Base-by-base conservation (phyloP, 37 sponge, comb jelly and placozoan species). In the Cliona cf. orientalis region DNA sequence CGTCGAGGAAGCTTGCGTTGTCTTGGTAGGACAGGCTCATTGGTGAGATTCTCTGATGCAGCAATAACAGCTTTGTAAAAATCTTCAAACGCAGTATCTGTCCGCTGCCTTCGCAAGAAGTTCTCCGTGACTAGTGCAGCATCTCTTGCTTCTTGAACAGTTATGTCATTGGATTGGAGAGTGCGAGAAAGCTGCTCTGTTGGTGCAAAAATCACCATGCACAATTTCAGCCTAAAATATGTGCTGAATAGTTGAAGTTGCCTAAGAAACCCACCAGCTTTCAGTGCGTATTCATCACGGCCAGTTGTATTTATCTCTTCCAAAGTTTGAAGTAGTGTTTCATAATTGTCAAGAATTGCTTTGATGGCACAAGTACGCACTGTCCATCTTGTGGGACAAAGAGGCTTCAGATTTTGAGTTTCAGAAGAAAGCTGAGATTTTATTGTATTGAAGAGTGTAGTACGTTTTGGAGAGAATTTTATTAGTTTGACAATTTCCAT, bases 351-450 rank as follows among this genome's bases (percentile, higher is more conserved):
- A 17, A 86, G 28, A 34, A 86, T 39, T 39, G 90, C 80, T 49
- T 83, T 76, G 35, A 83, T 57, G 19, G 84, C 90, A 43, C 26
- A 80, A 45, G 84, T 83, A 37, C 90, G 66, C 19, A 78, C 85
- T 63, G 90, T 90, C 90, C 90, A 90, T 12, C 90, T 36, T 39
- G 85, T 90, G 35, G 75, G 67, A 69, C 85, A 90, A 19, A 90
- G 77, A 33, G 85, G 80, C 42, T 84, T 90, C 31, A 84, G 77
- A 28, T 19, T 33, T 71, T 39, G 32, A 84, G 77, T 19, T 19
- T 33, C 61, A 28, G 32, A n/a, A 29, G 49, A 32, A 45, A 35
- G 29, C 28, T 82, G 66, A 67, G 9, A 21, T 64, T 39, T 58
- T 14, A 74, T 76, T 33, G 41, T 43, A 35, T 40, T 32, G 35